Conservation (phyloP, 2,888 invertebrate species). For the Coronaproctus castanopsis region DNA sequence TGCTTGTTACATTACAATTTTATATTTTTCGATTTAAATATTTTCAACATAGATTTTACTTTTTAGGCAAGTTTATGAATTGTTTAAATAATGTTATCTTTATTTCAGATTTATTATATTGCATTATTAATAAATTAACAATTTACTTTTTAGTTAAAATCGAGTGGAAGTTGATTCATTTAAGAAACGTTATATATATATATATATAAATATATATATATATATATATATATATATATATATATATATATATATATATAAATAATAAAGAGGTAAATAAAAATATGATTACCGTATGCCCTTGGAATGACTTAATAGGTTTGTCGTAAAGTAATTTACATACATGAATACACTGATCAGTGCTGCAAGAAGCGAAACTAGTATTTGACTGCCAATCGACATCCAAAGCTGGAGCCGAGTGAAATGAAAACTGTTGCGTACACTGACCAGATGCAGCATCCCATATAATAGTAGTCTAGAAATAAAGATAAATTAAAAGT, state of each 20-base stretch:
- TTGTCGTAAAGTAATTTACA: slow-evolving; percentile 80
- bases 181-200: too few species aligned
- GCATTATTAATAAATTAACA: too few species aligned
- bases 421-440: slow-evolving; percentile 97
- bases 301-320: slow-evolving; percentile 96
- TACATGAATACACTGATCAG: slow-evolving; percentile 96
- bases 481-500: too few species aligned
- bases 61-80: neutral
- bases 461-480: slow-evolving; percentile 93
- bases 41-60: neutral
- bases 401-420: slow-evolving; percentile 91
- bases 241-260: too few species aligned
- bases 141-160: too few species aligned
- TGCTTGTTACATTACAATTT: neutral
- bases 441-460: slow-evolving; percentile 93
- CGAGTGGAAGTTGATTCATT: too few species aligned
- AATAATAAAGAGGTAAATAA: too few species aligned
- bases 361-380: slow-evolving; percentile 96
- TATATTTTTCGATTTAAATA: neutral
- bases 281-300: slow-evolving; percentile 65
- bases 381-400: slow-evolving; percentile 98
- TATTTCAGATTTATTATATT: neutral
- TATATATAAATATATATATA: too few species aligned
- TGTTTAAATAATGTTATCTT: neutral
- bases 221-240: too few species aligned